These are phyloP conservation scores for Pteronotus mesoamericanus DNA, from an alignment of 2,797 vertebrate species.

Conservation along the genomic window DNA sequence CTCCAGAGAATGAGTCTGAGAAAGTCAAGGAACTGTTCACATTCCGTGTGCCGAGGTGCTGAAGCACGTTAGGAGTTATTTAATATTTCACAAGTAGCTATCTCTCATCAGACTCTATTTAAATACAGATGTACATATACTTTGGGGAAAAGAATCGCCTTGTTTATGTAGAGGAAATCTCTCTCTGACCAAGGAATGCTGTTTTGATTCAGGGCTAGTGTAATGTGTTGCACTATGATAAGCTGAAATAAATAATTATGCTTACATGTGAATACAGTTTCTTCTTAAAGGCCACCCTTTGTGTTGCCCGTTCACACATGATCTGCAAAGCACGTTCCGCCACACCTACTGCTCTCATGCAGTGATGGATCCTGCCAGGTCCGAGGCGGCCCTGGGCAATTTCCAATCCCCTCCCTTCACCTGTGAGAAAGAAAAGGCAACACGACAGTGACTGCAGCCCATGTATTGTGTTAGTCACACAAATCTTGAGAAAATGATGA, in stretches of 20 bases:
- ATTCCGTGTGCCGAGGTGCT: neutral
- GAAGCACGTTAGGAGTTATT: neutral
- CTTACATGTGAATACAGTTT: slow-evolving; percentile 91
- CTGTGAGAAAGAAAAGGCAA: slow-evolving; percentile 76
- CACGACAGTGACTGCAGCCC: neutral
- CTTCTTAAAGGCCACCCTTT: slow-evolving; percentile 88
- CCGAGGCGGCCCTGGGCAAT: slow-evolving; percentile 94
- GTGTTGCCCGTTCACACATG: slow-evolving; percentile 86
- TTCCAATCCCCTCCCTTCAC: slow-evolving; percentile 94
- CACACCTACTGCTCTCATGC: slow-evolving; percentile 90
- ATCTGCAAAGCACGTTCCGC: slow-evolving; percentile 89
- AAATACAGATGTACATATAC: neutral
- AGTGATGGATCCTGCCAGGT: slow-evolving; percentile 94
- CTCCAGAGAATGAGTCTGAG: neutral
- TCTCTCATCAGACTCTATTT: neutral
- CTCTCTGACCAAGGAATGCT: neutral
- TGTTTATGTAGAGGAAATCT: neutral
- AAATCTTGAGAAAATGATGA: neutral
- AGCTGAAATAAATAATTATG: neutral
- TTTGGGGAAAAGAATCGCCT: neutral
- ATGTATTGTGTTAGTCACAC: neutral
- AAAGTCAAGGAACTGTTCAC: neutral
- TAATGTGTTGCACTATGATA: neutral
- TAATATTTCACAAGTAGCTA: neutral
- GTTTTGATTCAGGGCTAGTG: neutral